phyloP scores from a whole-genome alignment of 1,140 invertebrate genomes.

The Sycobia sp. region DNA sequence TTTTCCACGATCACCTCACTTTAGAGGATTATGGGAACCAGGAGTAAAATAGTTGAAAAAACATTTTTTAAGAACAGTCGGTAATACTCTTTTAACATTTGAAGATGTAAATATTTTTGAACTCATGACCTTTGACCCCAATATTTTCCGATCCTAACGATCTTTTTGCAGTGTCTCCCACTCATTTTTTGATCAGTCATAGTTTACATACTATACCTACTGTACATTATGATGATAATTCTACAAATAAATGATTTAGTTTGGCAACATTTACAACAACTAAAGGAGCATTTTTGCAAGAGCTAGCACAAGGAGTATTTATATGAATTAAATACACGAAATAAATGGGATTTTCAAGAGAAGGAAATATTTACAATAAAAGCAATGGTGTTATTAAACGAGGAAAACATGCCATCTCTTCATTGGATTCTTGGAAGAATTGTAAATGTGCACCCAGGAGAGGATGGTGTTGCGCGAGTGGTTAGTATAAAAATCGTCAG shows the following conservation, averaged over 20 bases:
- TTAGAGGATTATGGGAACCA: neutral
- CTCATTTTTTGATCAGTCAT: conserved; percentile 6
- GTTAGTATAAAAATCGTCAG: no score
- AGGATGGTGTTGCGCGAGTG: no score
- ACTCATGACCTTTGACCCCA: neutral
- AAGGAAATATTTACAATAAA: no score
- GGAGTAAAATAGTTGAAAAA: neutral
- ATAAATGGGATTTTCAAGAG: neutral
- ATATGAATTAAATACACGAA: neutral
- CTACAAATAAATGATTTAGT: no score
- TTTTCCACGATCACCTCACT: neutral
- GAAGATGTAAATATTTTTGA: no score
- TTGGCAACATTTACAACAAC: neutral
- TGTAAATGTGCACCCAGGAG: no score
- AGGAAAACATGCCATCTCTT: no score
- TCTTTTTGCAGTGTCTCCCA: neutral
- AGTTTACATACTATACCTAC: neutral
- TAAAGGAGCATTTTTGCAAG: conserved; percentile 2
- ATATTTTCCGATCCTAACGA: neutral
- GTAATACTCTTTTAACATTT: no score
- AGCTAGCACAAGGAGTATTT: neutral
- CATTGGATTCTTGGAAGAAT: no score
- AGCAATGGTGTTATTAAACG: no score
- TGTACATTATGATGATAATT: neutral
- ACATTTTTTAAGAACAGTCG: neutral